A percentile compares a stretch with the other conserved stretches of the same genome.
Conservation (phyloP, 2,888 invertebrate species). For the Tachina grossa region DNA sequence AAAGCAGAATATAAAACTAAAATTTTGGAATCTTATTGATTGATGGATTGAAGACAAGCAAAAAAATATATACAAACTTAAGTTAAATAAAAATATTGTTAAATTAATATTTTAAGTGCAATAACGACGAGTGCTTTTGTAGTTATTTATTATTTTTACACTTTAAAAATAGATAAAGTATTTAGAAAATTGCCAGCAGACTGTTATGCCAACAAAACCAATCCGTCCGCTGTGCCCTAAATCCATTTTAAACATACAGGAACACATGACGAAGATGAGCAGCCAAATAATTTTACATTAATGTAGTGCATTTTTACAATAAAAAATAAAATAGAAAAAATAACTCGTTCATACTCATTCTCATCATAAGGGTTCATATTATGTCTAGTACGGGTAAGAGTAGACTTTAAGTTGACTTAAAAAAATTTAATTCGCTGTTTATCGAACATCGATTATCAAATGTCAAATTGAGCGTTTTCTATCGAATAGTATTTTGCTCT, state of each 20-base stretch:
- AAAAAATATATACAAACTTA: background rate
- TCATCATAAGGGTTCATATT: background rate
- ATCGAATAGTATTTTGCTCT: too few species aligned
- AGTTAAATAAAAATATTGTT: conserved; percentile 26
- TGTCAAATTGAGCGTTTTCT: too few species aligned
- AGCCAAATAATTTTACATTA: conserved; percentile 59
- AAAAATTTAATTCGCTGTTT: background rate
- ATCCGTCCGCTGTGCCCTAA: conserved; percentile 68
- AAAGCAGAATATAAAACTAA: too few species aligned
- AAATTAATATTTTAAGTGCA: conserved; percentile 36
- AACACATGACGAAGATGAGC: conserved; percentile 69
- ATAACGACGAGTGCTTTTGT: background rate
- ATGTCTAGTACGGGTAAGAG: background rate
- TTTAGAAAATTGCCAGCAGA: conserved; percentile 45
- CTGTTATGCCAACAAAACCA: conserved; percentile 54
- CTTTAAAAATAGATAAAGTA: conserved; percentile 39
- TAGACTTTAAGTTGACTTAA: background rate
- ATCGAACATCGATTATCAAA: background rate
- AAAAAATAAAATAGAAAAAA: background rate
- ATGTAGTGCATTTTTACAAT: conserved; percentile 8
- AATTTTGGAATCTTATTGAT: conserved; percentile 43
- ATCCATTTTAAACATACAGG: conserved; percentile 71
- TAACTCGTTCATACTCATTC: background rate
- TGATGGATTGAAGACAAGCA: conserved; percentile 17
- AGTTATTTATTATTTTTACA: conserved; percentile 4